A percentile compares a stretch with the other conserved stretches of the same genome.
Evolutionary conservation across 1,140 invertebrate genomes (phyloP).

Genomic region (Bombyx mandarina): DNA sequence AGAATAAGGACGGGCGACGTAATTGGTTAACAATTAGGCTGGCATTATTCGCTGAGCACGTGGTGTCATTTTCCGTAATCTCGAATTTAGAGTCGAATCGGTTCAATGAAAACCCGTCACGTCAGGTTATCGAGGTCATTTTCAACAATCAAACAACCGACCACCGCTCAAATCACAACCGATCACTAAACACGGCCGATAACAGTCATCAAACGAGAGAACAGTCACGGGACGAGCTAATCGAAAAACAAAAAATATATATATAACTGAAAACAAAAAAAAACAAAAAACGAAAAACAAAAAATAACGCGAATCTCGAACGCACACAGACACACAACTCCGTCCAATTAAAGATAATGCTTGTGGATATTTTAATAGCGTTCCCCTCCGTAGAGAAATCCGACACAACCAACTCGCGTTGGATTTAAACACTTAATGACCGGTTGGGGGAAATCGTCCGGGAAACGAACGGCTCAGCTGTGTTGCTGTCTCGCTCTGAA

Average conservation of each 20-base stretch:
- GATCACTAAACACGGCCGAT: conserved; percentile 57
- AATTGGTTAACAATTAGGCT: conserved; percentile 5
- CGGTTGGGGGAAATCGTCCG: conserved; percentile 68
- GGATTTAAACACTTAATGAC: conserved; percentile 71
- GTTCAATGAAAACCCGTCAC: neutral
- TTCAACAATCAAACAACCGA: conserved; percentile 19
- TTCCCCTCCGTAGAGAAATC: conserved; percentile 63
- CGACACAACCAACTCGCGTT: conserved; percentile 68
- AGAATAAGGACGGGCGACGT: conserved; percentile 20
- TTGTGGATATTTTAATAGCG: conserved; percentile 70
- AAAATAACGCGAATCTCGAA: conserved; percentile 12
- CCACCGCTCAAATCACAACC: conserved; percentile 14
- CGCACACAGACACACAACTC: conserved; percentile 65
- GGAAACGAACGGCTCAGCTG: conserved; percentile 57
- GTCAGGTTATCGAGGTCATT: conserved; percentile 62
- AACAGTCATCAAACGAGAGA: conserved; percentile 53
- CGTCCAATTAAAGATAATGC: conserved; percentile 70
- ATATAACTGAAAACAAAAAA: conserved; percentile 22
- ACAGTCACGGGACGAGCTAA: conserved; percentile 37
- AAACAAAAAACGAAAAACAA: conserved; percentile 18
- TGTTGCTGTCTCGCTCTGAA: conserved; percentile 50
- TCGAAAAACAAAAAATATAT: neutral
- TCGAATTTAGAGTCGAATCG: neutral
- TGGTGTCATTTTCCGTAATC: conserved; percentile 41
- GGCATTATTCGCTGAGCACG: conserved; percentile 44